Base-by-base conservation (phyloP, 2,888 invertebrate species). In the Thymelicus sylvestris region DNA sequence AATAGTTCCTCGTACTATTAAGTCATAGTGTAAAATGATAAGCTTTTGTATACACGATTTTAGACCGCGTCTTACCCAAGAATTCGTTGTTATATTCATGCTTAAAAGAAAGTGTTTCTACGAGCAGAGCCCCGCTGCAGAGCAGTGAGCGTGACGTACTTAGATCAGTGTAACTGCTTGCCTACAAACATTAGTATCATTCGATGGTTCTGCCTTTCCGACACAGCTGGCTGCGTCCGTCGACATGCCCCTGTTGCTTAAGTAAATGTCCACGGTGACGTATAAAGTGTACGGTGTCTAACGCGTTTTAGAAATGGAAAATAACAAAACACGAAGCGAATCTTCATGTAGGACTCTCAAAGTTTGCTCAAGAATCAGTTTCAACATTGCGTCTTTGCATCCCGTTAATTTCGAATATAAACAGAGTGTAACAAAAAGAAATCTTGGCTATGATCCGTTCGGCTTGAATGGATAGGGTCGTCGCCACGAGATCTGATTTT, bases 381-480 rank as follows among this genome's bases (percentile, higher is more conserved):
- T 41, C 7, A 41, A 0, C 7, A 41, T 41, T 77, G 79, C 81
- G 81, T 77, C 81, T 80, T 83, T 81, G 74, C 76, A 41, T 71
- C 48, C 60, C 71, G 74, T 75, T 72, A 74, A 71, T 73, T 66
- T 78, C 64, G 74, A 77, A 77, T 87, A 81, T 79, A 90, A 91
- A 85, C 87, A 89, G 92, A 91, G 88, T 93, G 89, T 87, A 82
- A 86, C 88, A 87, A 87, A 88, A 90, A 87, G 89, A 90, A 91
- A 90, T 89, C 87, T 79, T 80, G 79, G 81, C 82, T 82, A 82
- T 86, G 85, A 86, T 89, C 85, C 80, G 92, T 91, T 93, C 86
- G 77, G 89, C 93, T 86, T 90, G 92, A 93, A 90, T 89, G 91
- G 89, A 81, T 90, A 89, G 91, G 92, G 91, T 91, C 91, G 90